phyloP scores from a whole-genome alignment of 2,113 vertebrate genomes.

The Fregetta grallaria region DNA sequence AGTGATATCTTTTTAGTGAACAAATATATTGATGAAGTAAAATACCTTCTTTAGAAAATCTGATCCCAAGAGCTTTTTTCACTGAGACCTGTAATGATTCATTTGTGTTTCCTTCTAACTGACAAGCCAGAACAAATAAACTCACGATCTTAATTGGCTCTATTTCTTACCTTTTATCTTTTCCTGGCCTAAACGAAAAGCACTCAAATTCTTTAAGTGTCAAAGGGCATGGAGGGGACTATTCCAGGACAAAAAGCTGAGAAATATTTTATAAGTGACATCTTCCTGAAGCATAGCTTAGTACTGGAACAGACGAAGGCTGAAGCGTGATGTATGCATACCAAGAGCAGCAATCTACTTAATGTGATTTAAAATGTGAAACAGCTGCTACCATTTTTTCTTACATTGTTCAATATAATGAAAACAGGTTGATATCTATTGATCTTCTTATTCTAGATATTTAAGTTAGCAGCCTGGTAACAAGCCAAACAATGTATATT shows the following conservation, averaged over 20 bases:
- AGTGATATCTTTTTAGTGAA: neutral
- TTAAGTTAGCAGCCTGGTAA: neutral
- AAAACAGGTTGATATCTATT: neutral
- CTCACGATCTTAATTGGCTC: neutral
- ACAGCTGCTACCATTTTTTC: neutral
- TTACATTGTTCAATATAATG: neutral
- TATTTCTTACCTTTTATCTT: neutral
- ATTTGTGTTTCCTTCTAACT: neutral
- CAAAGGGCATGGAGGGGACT: neutral
- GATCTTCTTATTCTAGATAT: neutral
- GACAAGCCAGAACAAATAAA: neutral
- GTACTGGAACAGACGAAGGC: neutral
- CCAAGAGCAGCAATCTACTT: neutral
- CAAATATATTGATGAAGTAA: neutral
- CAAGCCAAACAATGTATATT: neutral
- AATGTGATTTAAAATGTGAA: neutral
- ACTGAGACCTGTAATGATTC: neutral
- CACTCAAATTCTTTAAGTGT: neutral
- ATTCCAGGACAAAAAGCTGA: neutral
- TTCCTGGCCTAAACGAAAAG: neutral
- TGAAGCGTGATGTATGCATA: neutral
- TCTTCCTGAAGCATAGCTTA: neutral
- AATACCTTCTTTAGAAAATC: neutral
- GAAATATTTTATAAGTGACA: neutral
- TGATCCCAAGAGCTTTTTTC: neutral